These are phyloP conservation scores for Druceiella hillmani DNA, from an alignment of 2,888 invertebrate genomes.

Conservation along the genomic window DNA sequence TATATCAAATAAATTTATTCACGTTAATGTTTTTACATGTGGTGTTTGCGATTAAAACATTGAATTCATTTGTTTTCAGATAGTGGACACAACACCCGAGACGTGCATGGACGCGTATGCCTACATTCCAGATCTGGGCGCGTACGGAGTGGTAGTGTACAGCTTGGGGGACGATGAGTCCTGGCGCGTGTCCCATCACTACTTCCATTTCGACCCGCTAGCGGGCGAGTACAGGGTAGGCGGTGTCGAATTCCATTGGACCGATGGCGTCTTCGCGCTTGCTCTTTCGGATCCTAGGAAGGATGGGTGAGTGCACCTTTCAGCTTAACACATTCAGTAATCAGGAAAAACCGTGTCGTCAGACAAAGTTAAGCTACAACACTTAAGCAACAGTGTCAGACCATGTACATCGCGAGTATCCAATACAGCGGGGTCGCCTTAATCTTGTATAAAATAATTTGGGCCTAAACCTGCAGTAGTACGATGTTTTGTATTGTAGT, in stretches of 20 bases:
- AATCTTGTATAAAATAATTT: too few species aligned
- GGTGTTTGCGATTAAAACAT: too few species aligned
- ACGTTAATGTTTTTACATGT: too few species aligned
- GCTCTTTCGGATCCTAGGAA: constrained; percentile 58
- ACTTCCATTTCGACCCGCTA: constrained; percentile 78
- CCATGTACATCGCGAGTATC: too few species aligned
- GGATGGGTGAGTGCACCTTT: constrained; percentile 42
- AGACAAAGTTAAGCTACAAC: too few species aligned
- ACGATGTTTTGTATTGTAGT: too few species aligned
- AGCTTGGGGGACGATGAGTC: constrained; percentile 67
- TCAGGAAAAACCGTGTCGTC: too few species aligned
- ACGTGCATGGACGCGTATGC: constrained; percentile 71
- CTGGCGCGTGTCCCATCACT: constrained; percentile 76
- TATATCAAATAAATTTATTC: too few species aligned
- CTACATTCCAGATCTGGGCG: constrained; percentile 73
- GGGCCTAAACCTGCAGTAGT: too few species aligned
- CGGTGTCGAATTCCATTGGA: constrained; percentile 81
- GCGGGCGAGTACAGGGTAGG: constrained; percentile 70
- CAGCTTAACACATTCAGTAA: background rate
- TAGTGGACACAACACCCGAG: constrained; percentile 64
- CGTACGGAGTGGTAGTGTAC: constrained; percentile 72
- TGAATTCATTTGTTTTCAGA: constrained; percentile 39
- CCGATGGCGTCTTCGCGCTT: constrained; percentile 74
- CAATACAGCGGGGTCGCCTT: too few species aligned
- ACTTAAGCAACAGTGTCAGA: too few species aligned